A percentile compares a stretch with the other conserved stretches of the same genome.
Conservation (phyloP, 2,113 vertebrate genomes). For the Epinephelus lanceolatus region DNA sequence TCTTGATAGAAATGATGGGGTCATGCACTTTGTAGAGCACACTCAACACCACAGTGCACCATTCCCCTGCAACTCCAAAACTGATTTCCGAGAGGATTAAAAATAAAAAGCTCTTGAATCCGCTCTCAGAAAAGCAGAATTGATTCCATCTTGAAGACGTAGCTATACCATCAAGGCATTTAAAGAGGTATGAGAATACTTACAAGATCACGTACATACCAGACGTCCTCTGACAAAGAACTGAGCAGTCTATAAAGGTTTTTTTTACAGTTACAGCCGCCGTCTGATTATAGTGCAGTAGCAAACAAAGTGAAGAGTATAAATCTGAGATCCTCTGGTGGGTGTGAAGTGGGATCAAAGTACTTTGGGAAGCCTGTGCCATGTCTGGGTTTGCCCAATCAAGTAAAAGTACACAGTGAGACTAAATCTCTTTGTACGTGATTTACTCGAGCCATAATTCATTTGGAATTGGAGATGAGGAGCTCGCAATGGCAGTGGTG, state of each 20-base stretch:
- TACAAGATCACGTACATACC: neutral
- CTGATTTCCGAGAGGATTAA: neutral
- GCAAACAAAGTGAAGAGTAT: conserved; percentile 52
- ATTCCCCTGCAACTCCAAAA: neutral
- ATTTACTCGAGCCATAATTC: conserved; percentile 61
- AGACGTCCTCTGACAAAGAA: conserved; percentile 26
- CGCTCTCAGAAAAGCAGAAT: conserved; percentile 11
- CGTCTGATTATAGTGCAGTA: conserved; percentile 35
- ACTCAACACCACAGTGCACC: neutral
- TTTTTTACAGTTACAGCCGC: conserved; percentile 29
- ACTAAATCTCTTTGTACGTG: conserved; percentile 39
- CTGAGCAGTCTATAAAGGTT: conserved; percentile 20
- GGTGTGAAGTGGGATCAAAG: conserved; percentile 64
- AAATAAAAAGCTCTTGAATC: conserved; percentile 36
- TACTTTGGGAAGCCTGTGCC: conserved; percentile 45
- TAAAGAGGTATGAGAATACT: conserved; percentile 8
- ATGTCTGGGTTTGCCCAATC: conserved; percentile 61
- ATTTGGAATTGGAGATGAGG: conserved; percentile 46
- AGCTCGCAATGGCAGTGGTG: conserved; percentile 17
- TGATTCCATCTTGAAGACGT: conserved; percentile 25
- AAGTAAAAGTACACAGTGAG: conserved; percentile 60
- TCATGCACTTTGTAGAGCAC: conserved; percentile 2
- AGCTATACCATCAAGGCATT: conserved; percentile 4
- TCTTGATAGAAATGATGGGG: neutral
- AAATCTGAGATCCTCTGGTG: conserved; percentile 43